These are phyloP conservation scores for Melanogrammus aeglefinus DNA, from an alignment of 2,797 vertebrate genomes.

Conservation along the genomic window DNA sequence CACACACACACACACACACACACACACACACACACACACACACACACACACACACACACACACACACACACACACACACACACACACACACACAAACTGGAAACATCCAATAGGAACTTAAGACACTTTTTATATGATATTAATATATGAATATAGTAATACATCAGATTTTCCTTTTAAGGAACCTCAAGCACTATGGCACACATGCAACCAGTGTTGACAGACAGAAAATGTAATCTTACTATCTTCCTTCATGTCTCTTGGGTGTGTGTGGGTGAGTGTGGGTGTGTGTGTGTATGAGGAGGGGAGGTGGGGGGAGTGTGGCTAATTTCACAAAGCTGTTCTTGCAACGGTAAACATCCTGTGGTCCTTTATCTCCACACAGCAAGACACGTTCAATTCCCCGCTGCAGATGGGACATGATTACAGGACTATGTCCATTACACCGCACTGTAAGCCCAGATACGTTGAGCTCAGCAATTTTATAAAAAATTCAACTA, in stretches of 20 bases:
- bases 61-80: too few species aligned
- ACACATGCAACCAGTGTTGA: slow-evolving; percentile 6
- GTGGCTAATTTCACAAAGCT: slow-evolving; percentile 28
- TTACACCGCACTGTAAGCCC: slow-evolving; percentile 30
- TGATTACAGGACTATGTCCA: slow-evolving; percentile 1
- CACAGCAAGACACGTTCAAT: slow-evolving; percentile 23
- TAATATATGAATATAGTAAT: too few species aligned
- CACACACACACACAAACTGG: too few species aligned
- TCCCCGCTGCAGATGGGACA: slow-evolving; percentile 25
- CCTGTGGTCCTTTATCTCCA: slow-evolving; percentile 28
- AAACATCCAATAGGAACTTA: too few species aligned
- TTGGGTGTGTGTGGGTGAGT: too few species aligned
- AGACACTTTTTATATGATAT: too few species aligned
- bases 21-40: too few species aligned
- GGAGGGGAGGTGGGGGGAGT: background rate
- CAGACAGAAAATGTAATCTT: background rate
- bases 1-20: too few species aligned
- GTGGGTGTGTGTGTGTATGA: too few species aligned
- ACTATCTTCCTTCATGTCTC: too few species aligned
- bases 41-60: too few species aligned
- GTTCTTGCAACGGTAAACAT: slow-evolving; percentile 39
- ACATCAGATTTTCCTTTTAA: too few species aligned
- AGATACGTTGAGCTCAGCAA: slow-evolving; percentile 16
- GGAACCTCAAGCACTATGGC: background rate
- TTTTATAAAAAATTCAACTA: slow-evolving; percentile 1